Evolutionary conservation across 2,113 vertebrate species (phyloP), one percentile per base, ranked within the genome.

Genomic region (Aphyosemion australe): DNA sequence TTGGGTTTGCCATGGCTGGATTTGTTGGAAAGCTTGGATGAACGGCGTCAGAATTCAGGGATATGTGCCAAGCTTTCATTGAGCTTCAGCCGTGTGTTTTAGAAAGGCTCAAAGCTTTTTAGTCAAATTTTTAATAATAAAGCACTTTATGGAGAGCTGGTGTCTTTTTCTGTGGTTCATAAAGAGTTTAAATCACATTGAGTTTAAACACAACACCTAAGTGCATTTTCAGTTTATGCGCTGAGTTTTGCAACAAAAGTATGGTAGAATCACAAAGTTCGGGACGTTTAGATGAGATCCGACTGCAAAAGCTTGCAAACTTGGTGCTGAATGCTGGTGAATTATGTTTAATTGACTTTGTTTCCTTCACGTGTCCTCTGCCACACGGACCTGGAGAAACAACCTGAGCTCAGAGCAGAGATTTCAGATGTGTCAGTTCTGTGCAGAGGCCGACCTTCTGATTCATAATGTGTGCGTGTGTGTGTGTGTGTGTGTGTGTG

Each of bases 51-150:
- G 74, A 88, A 87, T 84, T 74, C 82, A 66, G 69, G 83, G 76
- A 89, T 86, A 86, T 82, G 76, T 80, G 89, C 87, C 92, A 88
- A 79, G 84, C 84, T 72, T 75, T 82, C 88, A 86, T 49, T 55
- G 68, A 80, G 67, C 72, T 75, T 77, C 32, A 66, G 3, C 53
- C 55, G 48, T 51, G 59, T 51, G 12, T 74, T 85, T 84, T 51
- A 61, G 21, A 16, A 56, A 62, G 51, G 72, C 60, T 75, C 57
- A 14, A 37, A 56, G 77, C 18, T 46, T 81, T 60, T 78, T 77
- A 53, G 65, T 63, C 72, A 65, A 82, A 72, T 53, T n/a, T 60
- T n/a, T n/a, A n/a, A n/a, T n/a, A 20, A 68, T 54, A 41, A 55
- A 53, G 16, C 54, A 26, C 26, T 26, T 26, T 2, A 5, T 26